These are phyloP conservation scores for Lepidostoma basale DNA, from an alignment of 1,140 invertebrate species.

Conservation along the genomic window DNA sequence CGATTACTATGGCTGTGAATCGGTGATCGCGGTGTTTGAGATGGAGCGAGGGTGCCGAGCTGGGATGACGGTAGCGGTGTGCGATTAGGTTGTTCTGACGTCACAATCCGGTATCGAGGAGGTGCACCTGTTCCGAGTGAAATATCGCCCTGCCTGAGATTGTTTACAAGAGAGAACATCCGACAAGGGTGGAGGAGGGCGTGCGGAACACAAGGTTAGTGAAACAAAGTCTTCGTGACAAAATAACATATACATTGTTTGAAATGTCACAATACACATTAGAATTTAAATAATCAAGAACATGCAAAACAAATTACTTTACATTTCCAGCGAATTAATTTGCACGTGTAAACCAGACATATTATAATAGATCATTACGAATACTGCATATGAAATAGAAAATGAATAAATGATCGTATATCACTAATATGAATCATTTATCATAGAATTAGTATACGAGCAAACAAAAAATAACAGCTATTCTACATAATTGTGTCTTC, in stretches of 20 bases:
- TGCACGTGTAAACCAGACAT: no score
- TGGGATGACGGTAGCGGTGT: background rate
- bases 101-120: background rate
- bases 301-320: background rate
- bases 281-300: background rate
- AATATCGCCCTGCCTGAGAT: constrained; percentile 7
- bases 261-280: background rate
- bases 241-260: background rate
- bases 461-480: no score
- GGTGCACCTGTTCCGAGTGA: constrained; percentile 6
- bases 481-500: no score
- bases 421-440: no score
- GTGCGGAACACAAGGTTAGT: no score
- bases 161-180: background rate
- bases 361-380: no score
- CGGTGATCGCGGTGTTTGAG: background rate
- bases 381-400: no score
- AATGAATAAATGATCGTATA: no score
- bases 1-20: background rate
- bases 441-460: no score
- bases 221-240: background rate
- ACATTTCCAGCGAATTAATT: no score
- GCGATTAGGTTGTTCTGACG: background rate
- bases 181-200: background rate
- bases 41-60: background rate